Percentiles rank a stretch among this genome's conserved stretches.
Conservation (phyloP, 2,888 invertebrate genomes). For the Athalia rosae region DNA sequence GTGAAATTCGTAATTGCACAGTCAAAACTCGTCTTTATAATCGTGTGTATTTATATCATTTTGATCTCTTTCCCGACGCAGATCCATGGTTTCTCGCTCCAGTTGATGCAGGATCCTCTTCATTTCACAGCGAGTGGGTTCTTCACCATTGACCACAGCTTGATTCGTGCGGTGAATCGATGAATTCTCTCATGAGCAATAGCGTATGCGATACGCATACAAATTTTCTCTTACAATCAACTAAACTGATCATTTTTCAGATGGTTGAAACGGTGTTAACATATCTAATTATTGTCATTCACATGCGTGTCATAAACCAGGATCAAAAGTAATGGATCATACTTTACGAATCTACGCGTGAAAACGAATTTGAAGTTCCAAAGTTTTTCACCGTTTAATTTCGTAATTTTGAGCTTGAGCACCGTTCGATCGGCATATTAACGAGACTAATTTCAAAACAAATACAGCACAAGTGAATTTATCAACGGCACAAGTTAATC, state of each 20-base stretch:
- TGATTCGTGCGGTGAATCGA: conserved; percentile 49
- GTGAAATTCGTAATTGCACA: not conserved
- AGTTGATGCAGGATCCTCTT: conserved; percentile 55
- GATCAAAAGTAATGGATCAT: not conserved
- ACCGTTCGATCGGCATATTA: too few species aligned
- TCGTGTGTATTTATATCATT: too few species aligned
- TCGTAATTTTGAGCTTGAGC: too few species aligned
- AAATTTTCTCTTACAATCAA: not conserved
- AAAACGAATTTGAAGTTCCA: conserved; percentile 5
- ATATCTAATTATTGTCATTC: conserved; percentile 64
- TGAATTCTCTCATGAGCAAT: not conserved
- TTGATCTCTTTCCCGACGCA: not conserved
- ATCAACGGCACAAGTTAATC: too few species aligned
- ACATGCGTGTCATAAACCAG: conserved; percentile 42
- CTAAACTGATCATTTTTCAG: conserved; percentile 49
- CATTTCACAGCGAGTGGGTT: conserved; percentile 52
- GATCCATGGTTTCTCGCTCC: conserved; percentile 51
- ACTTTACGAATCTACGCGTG: not conserved
- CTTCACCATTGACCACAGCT: conserved; percentile 48
- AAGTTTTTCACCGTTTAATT: too few species aligned
- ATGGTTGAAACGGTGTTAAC: conserved; percentile 61
- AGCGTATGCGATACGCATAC: not conserved
- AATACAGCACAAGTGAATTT: too few species aligned
- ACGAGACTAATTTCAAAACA: too few species aligned
- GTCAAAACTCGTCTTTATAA: not conserved